phyloP scores from a whole-genome alignment of 1,140 invertebrate species.

The Drosophila sucinea region DNA sequence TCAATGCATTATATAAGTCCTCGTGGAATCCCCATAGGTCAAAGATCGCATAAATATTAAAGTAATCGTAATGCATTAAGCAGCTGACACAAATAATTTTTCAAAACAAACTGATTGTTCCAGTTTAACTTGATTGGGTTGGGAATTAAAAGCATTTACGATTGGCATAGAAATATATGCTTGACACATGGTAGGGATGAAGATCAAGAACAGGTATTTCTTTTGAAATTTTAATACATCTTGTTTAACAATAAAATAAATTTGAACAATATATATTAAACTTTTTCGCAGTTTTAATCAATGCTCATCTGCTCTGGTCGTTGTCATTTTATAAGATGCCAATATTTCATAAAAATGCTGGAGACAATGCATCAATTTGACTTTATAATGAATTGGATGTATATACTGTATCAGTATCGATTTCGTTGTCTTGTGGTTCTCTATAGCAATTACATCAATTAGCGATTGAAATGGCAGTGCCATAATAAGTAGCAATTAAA shows the following conservation, averaged over 20 bases:
- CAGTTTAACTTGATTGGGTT: constrained; percentile 3
- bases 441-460: neutral
- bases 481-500: neutral
- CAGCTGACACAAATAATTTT: constrained; percentile 5
- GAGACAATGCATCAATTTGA: neutral
- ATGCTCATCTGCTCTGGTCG: neutral
- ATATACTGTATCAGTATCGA: neutral
- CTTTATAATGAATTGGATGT: neutral
- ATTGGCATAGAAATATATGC: neutral
- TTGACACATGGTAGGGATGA: neutral
- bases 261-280: neutral
- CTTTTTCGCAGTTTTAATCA: neutral
- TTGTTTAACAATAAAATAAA: too few species aligned
- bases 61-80: constrained; percentile 11
- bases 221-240: neutral
- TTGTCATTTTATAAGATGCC: neutral
- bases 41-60: neutral
- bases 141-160: neutral
- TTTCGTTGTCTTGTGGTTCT: neutral
- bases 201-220: neutral
- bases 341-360: neutral
- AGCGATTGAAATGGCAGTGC: neutral
- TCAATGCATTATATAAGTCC: neutral
- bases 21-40: neutral
- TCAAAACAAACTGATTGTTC: constrained; percentile 3